phyloP scores from a whole-genome alignment of 2,888 invertebrate species.

The Zonitis immaculata region DNA sequence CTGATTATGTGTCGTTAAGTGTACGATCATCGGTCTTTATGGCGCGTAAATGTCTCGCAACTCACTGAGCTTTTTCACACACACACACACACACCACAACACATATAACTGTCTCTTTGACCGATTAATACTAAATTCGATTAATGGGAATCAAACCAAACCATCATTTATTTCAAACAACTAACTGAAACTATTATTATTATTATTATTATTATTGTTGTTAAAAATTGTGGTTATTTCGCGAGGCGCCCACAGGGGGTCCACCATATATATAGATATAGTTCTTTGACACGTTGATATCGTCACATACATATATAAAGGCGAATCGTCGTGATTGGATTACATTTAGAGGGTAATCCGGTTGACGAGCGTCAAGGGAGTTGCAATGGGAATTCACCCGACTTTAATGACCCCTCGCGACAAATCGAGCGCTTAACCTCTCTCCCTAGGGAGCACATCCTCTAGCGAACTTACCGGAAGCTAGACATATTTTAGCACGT shows the following conservation, averaged over 20 bases:
- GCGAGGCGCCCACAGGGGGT: not conserved
- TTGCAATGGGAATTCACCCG: constrained; percentile 31
- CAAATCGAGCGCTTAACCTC: constrained; percentile 51
- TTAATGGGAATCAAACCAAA: constrained; percentile 11
- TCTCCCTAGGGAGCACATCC: constrained; percentile 34
- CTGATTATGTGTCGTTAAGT: constrained; percentile 42
- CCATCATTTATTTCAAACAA: constrained; percentile 1
- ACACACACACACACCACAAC: no score
- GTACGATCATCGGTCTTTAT: constrained; percentile 43
- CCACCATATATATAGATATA: no score
- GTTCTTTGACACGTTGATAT: constrained; percentile 16
- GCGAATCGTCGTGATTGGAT: constrained; percentile 58
- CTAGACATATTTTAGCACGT: constrained; percentile 45
- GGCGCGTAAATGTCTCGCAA: constrained; percentile 37
- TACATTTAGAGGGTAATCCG: constrained; percentile 56
- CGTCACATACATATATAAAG: constrained; percentile 38
- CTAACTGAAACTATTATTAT: no score
- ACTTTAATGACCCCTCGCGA: constrained; percentile 52
- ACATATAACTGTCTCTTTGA: no score
- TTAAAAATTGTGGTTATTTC: no score
- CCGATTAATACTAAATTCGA: constrained; percentile 29
- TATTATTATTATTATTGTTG: no score
- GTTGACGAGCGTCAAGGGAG: constrained; percentile 61
- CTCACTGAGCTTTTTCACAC: constrained; percentile 15
- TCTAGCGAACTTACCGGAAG: constrained; percentile 34